Base-by-base conservation (phyloP, 2,113 vertebrate species). In the Malurus alboscapulatus region DNA sequence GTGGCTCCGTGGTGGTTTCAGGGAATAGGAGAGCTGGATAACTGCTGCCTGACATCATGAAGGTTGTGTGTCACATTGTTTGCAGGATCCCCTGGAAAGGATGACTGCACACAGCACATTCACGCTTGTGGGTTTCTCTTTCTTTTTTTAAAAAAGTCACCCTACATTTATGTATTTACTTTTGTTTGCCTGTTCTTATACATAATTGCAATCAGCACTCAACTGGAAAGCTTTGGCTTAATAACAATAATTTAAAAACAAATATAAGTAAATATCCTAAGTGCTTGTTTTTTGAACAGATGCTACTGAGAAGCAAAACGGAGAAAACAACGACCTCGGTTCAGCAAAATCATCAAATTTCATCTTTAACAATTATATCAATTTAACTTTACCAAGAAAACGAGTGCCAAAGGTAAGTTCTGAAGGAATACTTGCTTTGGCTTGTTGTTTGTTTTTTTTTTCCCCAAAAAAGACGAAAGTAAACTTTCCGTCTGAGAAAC, bases 401-500 rank as follows among this genome's bases (percentile, higher is more conserved):
- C 97, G 99, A 89, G 98, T 98, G 67, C 99, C 99, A 45, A 98
- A 99, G 97, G 99, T 99, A 97, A 97, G 94, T 44, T 87, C 51
- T 66, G 34, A 86, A 84, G 61, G 95, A 75, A 68, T 17, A 20
- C 18, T 57, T 63, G 6, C 30, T 18, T 9, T 86, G 3, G 38
- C 10, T 38, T 38, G 38, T 38, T 50, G 30, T 26, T 27, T 44
- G 9, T 62, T 42, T 47, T 8, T 38, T 10, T 63, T 65, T 25
- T 54, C 55, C 55, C 16, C 47, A 44, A 10, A 53, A 63, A 59
- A 67, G 17, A 18, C 42, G 32, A 59, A 78, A 80, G 45, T 20
- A 59, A 63, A 16, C 17, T 13, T 7, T 76, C 15, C 44, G 17
- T 7, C 47, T 84, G 34, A 82, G 51, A 86, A 90, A 22, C 36